A percentile compares a stretch with the other conserved stretches of the same genome.
These are phyloP conservation scores for Syndactyla subalaris DNA, from an alignment of 2,797 vertebrate species.

Conservation along the genomic window DNA sequence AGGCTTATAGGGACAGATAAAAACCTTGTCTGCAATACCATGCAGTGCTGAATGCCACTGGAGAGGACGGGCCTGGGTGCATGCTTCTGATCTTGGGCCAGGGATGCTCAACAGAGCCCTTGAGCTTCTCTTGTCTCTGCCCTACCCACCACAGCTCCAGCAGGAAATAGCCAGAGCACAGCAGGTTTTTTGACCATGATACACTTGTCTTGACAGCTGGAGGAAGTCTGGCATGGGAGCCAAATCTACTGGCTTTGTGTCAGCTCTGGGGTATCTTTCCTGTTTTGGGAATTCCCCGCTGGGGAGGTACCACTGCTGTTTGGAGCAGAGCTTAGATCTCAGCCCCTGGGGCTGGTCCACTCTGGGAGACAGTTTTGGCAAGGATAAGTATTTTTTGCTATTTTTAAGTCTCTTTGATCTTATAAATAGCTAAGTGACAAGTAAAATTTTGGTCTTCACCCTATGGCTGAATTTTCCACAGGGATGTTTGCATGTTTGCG, in stretches of 20 bases:
- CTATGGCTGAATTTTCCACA: background rate
- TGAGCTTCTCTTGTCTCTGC: background rate
- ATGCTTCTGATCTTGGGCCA: background rate
- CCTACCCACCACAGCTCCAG: background rate
- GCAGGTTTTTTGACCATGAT: constrained; percentile 1
- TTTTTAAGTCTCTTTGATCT: constrained; percentile 40
- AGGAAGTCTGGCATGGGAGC: constrained; percentile 11
- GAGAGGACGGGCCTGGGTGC: background rate
- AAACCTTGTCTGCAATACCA: background rate
- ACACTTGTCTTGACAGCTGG: constrained; percentile 21
- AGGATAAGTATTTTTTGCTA: background rate
- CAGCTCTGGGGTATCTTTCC: constrained; percentile 25
- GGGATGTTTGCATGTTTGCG: background rate
- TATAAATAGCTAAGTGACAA: constrained; percentile 46
- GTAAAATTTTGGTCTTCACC: constrained; percentile 5
- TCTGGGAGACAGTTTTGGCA: constrained; percentile 46
- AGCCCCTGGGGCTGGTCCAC: constrained; percentile 19
- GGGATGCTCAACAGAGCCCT: background rate
- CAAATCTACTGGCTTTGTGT: constrained; percentile 21
- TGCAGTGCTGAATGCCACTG: background rate
- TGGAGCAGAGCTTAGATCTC: constrained; percentile 12
- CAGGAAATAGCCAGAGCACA: background rate
- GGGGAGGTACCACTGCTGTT: constrained; percentile 1
- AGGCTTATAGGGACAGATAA: constrained; percentile 4
- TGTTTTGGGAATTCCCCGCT: constrained; percentile 7